Percentiles rank a stretch among this genome's conserved stretches.
Conservation (phyloP, 1,140 invertebrate species). For the Drosophila sucinea region DNA sequence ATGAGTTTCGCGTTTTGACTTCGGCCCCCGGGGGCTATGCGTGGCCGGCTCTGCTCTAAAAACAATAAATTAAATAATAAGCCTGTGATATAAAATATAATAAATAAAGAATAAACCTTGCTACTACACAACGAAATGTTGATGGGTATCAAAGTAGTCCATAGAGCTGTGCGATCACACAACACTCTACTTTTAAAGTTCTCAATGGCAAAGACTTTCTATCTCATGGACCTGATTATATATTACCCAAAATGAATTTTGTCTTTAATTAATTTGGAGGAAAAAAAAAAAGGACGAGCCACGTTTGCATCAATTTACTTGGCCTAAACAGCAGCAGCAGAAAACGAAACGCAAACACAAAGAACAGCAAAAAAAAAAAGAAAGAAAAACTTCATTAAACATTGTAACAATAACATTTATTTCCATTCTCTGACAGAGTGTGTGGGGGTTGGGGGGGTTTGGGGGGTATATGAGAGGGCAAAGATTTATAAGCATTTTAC, state of each 20-base stretch:
- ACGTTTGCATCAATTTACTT: constrained; percentile 9
- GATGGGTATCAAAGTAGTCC: no score
- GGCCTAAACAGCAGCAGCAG: not conserved
- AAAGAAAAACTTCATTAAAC: constrained; percentile 70
- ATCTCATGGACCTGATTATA: not conserved
- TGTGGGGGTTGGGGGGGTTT: not conserved
- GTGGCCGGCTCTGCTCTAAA: no score
- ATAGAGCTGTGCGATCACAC: no score
- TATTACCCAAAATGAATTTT: constrained; percentile 6
- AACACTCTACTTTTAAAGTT: no score
- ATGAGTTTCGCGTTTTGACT: no score
- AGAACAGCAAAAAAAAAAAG: constrained; percentile 4
- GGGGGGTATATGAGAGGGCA: not conserved
- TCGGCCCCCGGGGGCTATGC: no score
- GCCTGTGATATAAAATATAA: no score
- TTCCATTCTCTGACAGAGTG: constrained; percentile 28
- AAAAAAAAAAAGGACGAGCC: not conserved
- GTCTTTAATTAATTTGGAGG: constrained; percentile 4
- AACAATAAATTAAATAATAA: no score
- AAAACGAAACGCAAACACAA: not conserved
- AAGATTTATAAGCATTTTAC: constrained; percentile 73
- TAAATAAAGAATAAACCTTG: no score
- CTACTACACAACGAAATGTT: no score
- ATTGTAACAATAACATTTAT: constrained; percentile 68
- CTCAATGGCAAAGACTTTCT: no score